A percentile compares a stretch with the other conserved stretches of the same genome.
Evolutionary conservation across 2,113 vertebrate species (phyloP).

Genomic region (Garra rufa): DNA sequence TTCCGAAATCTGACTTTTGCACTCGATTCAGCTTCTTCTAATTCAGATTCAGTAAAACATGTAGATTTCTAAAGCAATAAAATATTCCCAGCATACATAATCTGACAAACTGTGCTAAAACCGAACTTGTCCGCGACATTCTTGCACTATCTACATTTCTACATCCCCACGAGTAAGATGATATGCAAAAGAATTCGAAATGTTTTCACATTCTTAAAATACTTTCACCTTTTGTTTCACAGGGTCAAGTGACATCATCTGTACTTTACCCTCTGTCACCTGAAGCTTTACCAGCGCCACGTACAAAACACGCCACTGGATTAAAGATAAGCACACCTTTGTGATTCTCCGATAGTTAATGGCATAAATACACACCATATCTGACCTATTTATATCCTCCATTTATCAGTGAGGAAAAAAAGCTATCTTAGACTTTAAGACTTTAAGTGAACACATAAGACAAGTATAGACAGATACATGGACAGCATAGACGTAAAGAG

Average conservation of each 20-base stretch:
- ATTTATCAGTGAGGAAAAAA: background rate
- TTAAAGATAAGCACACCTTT: background rate
- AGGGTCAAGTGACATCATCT: background rate
- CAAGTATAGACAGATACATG: background rate
- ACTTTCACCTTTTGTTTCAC: background rate
- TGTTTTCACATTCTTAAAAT: background rate
- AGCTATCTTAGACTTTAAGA: background rate
- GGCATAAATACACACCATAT: background rate
- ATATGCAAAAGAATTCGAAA: background rate
- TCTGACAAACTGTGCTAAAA: background rate
- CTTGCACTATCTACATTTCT: background rate
- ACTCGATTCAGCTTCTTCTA: background rate
- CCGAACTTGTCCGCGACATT: background rate
- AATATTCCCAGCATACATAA: background rate
- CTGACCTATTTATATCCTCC: background rate
- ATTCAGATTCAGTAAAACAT: background rate
- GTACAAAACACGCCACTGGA: background rate
- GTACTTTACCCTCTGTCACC: background rate
- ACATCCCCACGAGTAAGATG: background rate
- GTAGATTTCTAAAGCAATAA: background rate
- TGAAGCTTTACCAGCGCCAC: slow-evolving; percentile 15
- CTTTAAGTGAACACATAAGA: background rate
- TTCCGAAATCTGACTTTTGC: background rate
- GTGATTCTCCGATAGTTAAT: background rate
- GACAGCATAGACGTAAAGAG: background rate